A percentile compares a stretch with the other conserved stretches of the same genome.
Conservation (phyloP, 2,113 vertebrate species). For the Petrocephalus zakoni region DNA sequence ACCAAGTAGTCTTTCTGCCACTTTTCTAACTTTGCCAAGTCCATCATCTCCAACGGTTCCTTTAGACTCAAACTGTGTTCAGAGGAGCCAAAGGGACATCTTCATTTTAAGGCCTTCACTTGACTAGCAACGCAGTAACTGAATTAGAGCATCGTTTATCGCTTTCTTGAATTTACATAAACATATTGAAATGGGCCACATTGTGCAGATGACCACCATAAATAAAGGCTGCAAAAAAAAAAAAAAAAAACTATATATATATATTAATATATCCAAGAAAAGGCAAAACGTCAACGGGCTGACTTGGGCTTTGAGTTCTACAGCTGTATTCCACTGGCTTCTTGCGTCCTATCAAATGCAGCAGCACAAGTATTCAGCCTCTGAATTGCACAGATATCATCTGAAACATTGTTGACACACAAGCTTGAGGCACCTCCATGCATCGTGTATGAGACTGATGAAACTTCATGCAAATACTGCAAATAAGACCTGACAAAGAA, state of each 20-base stretch:
- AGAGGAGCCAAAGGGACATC: neutral
- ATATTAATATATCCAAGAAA: constrained; percentile 5
- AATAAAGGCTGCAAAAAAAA: neutral
- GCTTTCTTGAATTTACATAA: constrained; percentile 6
- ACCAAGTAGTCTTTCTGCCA: neutral
- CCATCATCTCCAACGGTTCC: neutral
- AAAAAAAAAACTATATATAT: neutral
- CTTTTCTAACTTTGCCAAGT: neutral
- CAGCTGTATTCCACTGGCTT: constrained; percentile 12
- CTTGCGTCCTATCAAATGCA: neutral
- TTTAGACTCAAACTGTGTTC: constrained; percentile 32
- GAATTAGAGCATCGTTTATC: constrained; percentile 21
- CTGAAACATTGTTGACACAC: neutral
- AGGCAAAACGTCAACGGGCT: neutral
- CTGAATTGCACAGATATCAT: constrained; percentile 7
- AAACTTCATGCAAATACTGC: neutral
- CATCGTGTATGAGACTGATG: neutral
- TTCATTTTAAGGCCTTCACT: constrained; percentile 16
- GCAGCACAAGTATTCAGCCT: neutral
- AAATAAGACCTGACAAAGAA: neutral
- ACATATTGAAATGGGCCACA: neutral
- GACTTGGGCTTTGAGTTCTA: neutral
- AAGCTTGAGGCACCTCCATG: neutral
- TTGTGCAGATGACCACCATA: neutral
- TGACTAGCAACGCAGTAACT: neutral